A percentile compares a stretch with the other conserved stretches of the same genome.
These are phyloP conservation scores for Ptilorrhoa leucosticta DNA, from an alignment of 2,113 vertebrate species.

Conservation along the genomic window DNA sequence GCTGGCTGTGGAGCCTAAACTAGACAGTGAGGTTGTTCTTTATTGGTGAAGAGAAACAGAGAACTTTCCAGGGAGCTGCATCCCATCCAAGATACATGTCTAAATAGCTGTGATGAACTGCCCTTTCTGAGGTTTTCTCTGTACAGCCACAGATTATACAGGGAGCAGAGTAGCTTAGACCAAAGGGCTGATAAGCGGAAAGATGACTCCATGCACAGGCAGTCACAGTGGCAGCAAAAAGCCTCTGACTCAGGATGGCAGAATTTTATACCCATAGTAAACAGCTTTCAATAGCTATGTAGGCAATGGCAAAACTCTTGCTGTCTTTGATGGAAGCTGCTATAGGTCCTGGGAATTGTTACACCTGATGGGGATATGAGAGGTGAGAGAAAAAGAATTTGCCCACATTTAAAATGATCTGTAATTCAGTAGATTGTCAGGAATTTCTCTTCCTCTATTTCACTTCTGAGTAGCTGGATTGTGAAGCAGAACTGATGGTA, in stretches of 20 bases:
- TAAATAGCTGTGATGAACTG: neutral
- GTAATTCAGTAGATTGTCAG: neutral
- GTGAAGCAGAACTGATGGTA: neutral
- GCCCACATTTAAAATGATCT: neutral
- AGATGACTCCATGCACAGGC: neutral
- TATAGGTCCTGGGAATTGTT: neutral
- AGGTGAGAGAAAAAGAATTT: neutral
- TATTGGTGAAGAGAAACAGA: constrained; percentile 13
- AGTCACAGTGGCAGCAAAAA: neutral
- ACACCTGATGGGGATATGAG: neutral
- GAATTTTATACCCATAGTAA: neutral
- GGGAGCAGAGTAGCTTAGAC: neutral
- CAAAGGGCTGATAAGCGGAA: neutral
- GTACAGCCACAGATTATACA: neutral
- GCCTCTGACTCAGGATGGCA: neutral
- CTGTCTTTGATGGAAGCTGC: neutral
- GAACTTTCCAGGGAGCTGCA: neutral
- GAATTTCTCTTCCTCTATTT: neutral
- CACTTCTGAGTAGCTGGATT: neutral
- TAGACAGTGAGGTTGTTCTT: neutral
- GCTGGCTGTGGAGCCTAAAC: neutral
- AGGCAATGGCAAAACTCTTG: neutral
- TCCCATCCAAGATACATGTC: neutral
- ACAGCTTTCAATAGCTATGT: neutral
- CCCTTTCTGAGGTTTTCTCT: constrained; percentile 25